Percentiles rank a stretch among this genome's conserved stretches.
These are phyloP conservation scores for Anthopleura xanthogrammica DNA, from an alignment of 92 coral and sea anemone species.

Conservation along the genomic window DNA sequence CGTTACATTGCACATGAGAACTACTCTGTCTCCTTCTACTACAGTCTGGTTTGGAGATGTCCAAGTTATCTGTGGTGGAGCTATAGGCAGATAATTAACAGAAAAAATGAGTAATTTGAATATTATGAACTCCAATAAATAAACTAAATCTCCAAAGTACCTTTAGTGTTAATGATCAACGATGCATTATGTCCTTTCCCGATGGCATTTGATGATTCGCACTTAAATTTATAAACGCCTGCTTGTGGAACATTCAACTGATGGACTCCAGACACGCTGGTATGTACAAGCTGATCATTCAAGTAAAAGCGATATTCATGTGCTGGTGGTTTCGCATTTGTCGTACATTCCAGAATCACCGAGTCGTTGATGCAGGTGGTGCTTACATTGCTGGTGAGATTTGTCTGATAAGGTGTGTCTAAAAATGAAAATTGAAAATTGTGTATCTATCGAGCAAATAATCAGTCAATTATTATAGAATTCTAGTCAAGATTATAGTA, in stretches of 20 bases:
- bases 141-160: too few relatives aligned
- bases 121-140: too few relatives aligned
- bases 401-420: slow-evolving; percentile 31
- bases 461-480: too few relatives aligned
- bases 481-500: too few relatives aligned
- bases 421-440: not conserved
- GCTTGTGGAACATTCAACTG: slow-evolving; percentile 9
- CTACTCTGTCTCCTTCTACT: slow-evolving; percentile 20
- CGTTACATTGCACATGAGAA: slow-evolving; percentile 22
- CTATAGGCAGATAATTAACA: too few relatives aligned
- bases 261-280: slow-evolving; percentile 29
- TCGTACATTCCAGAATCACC: slow-evolving; percentile 36
- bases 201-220: slow-evolving; percentile 49
- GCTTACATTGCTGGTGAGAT: not conserved
- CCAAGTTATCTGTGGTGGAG: too few relatives aligned
- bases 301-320: slow-evolving; percentile 33
- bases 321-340: slow-evolving; percentile 44
- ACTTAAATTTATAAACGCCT: slow-evolving; percentile 36
- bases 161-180: too few relatives aligned
- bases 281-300: slow-evolving; percentile 26
- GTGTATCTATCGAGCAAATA: not conserved
- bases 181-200: too few relatives aligned
- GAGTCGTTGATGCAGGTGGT: slow-evolving; percentile 20
- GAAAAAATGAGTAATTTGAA: too few relatives aligned
- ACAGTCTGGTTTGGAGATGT: not conserved